Conservation (phyloP, 2,888 invertebrate species). For the Peribatodes rhomboidaria region DNA sequence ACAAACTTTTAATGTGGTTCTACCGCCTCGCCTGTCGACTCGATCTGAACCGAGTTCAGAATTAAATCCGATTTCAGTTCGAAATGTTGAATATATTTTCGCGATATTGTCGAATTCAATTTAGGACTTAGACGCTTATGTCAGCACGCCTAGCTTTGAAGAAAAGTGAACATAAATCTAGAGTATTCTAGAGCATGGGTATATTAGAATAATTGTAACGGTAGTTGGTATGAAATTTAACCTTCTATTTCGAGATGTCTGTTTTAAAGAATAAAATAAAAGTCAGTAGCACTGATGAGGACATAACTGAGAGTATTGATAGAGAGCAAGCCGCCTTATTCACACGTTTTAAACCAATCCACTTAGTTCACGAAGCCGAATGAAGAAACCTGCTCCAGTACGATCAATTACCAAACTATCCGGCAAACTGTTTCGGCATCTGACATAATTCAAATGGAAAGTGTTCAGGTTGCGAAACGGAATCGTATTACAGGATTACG, state of each 20-base stretch:
- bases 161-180: not conserved
- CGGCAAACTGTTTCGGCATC: constrained; percentile 28
- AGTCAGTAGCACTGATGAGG: too few relatives aligned
- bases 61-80: constrained; percentile 31
- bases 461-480: constrained; percentile 41
- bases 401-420: constrained; percentile 17
- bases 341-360: constrained; percentile 2
- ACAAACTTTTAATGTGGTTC: constrained; percentile 43
- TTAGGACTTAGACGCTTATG: constrained; percentile 29
- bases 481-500: constrained; percentile 43
- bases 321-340: too few relatives aligned
- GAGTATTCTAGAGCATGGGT: not conserved
- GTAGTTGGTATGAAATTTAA: not conserved
- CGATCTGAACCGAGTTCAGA: constrained; percentile 31
- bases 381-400: constrained; percentile 15
- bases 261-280: too few relatives aligned
- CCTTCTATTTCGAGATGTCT: too few relatives aligned
- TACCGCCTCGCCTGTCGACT: constrained; percentile 17
- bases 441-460: constrained; percentile 44
- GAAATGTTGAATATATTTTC: constrained; percentile 37
- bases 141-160: constrained; percentile 5
- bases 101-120: constrained; percentile 38
- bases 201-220: too few relatives aligned
- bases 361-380: not conserved
- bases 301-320: too few relatives aligned